Percentiles rank a stretch among this genome's conserved stretches.
Conservation (phyloP, 1,140 invertebrate species). For the Drosophila pandora region DNA sequence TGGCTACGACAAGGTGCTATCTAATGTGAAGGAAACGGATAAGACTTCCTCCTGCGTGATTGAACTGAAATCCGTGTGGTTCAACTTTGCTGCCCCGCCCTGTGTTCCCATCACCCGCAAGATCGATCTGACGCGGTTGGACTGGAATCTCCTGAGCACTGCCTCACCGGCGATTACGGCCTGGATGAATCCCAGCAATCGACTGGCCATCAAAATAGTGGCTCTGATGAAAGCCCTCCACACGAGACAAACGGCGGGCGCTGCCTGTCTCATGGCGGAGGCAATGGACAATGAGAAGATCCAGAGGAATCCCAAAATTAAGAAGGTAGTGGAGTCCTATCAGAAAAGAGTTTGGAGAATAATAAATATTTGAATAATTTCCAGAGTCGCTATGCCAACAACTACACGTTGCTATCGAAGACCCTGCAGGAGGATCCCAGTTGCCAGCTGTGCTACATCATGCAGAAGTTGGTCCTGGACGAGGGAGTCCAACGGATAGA, state of each 20-base stretch:
- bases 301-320: constrained; percentile 80
- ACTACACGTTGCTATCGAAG: constrained; percentile 93
- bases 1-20: constrained; percentile 69
- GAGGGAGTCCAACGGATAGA: constrained; percentile 91
- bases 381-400: constrained; percentile 94
- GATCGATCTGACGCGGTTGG: constrained; percentile 96
- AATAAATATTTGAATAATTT: constrained; percentile 17
- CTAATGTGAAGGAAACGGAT: constrained; percentile 79
- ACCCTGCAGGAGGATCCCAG: constrained; percentile 98
- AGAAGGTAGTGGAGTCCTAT: constrained; percentile 57
- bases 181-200: constrained; percentile 98
- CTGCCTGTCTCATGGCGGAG: constrained; percentile 97
- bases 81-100: constrained; percentile 98
- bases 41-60: constrained; percentile 91
- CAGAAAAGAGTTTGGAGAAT: neutral
- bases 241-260: constrained; percentile 91
- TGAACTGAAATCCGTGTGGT: constrained; percentile 96
- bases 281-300: constrained; percentile 89
- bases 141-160: constrained; percentile 98
- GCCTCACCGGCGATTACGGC: constrained; percentile 98
- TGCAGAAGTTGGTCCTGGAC: constrained; percentile 93
- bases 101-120: constrained; percentile 96
- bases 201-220: constrained; percentile 92
- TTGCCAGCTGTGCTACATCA: constrained; percentile 95
- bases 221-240: constrained; percentile 91